Conservation (phyloP, 2,113 vertebrate genomes). For the Vidua chalybeata region DNA sequence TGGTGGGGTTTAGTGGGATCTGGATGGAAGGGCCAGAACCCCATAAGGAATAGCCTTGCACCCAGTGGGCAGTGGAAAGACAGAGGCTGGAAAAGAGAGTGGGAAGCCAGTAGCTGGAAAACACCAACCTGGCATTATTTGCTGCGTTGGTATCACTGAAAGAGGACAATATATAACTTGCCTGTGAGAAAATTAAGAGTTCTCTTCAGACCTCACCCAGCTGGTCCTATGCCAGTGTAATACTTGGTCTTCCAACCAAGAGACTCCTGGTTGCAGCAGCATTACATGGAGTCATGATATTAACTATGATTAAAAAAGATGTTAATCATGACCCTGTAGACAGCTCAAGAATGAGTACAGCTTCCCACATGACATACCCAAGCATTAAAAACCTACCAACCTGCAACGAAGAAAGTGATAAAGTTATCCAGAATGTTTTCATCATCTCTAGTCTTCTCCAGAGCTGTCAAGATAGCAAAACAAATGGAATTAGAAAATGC, state of each 20-base stretch:
- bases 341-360: neutral
- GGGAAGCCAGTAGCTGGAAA: neutral
- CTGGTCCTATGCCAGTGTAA: neutral
- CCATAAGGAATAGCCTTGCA: accelerated
- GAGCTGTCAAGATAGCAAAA: slow-evolving; percentile 71
- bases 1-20: neutral
- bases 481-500: neutral
- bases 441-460: slow-evolving; percentile 77
- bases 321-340: neutral
- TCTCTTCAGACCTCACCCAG: neutral
- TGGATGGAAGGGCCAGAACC: neutral
- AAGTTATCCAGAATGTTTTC: slow-evolving; percentile 91
- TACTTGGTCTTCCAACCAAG: neutral
- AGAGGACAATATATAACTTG: neutral
- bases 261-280: neutral
- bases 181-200: neutral
- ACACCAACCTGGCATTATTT: neutral
- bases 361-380: neutral
- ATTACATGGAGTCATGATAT: neutral
- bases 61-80: neutral
- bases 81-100: neutral
- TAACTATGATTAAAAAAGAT: neutral
- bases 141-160: neutral
- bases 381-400: slow-evolving; percentile 70
- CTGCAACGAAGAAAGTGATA: slow-evolving; percentile 90